These are phyloP conservation scores for Lysandra coridon DNA, from an alignment of 2,888 invertebrate species.

Conservation along the genomic window DNA sequence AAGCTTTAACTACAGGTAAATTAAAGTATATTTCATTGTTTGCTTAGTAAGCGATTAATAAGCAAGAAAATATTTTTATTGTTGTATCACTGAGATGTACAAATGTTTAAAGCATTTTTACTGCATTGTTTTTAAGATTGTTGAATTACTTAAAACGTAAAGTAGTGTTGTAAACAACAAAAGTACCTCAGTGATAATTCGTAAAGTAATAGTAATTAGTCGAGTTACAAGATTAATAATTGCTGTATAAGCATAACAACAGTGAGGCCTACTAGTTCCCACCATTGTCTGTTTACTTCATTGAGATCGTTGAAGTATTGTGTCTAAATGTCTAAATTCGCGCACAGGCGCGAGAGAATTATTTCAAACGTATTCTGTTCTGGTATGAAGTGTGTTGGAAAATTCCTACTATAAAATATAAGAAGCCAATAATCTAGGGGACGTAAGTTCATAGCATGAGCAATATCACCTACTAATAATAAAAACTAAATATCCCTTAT, in stretches of 20 bases:
- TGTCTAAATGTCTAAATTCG: too few species aligned
- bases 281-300: neutral
- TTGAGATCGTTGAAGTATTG: slow-evolving; percentile 8
- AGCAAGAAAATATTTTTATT: neutral
- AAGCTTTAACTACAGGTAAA: slow-evolving; percentile 90
- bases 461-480: too few species aligned
- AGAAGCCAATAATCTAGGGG: neutral
- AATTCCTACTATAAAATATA: neutral
- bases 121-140: neutral
- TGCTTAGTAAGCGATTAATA: neutral
- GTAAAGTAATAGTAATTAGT: slow-evolving; percentile 9
- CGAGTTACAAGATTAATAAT: slow-evolving; percentile 12
- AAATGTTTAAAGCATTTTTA: neutral
- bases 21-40: neutral
- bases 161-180: neutral
- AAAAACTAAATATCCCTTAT: too few species aligned
- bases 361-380: neutral
- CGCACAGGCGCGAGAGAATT: neutral
- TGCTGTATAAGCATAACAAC: neutral
- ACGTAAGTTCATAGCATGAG: too few species aligned
- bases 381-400: neutral
- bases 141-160: neutral
- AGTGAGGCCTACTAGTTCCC: neutral
- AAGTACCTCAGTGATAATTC: neutral
- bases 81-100: too few species aligned